A percentile compares a stretch with the other conserved stretches of the same genome.
Conservation (phyloP, 2,113 vertebrate species). For the Tyto alba region DNA sequence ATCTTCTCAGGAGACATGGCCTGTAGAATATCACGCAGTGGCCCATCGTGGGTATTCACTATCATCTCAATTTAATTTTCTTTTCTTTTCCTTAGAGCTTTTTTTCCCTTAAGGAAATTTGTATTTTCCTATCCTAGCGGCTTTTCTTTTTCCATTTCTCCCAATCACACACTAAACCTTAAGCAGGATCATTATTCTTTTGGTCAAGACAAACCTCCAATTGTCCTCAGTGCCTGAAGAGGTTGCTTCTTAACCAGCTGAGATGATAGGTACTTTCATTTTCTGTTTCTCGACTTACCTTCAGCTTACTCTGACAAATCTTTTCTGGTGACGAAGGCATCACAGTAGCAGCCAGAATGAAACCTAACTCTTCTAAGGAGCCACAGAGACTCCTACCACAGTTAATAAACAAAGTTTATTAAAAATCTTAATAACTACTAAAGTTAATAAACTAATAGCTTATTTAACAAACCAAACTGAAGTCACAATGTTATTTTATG, state of each 20-base stretch:
- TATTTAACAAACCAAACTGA: not conserved
- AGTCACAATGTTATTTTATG: not conserved
- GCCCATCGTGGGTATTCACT: not conserved
- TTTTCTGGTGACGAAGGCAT: not conserved
- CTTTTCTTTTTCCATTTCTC: not conserved
- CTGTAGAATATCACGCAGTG: not conserved
- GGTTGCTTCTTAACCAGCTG: not conserved
- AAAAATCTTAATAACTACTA: not conserved
- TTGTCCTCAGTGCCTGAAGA: not conserved
- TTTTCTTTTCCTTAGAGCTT: not conserved
- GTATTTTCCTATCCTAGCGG: not conserved
- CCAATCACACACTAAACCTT: not conserved
- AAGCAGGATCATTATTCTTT: not conserved
- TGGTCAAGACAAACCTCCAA: not conserved
- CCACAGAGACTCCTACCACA: not conserved
- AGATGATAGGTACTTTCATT: not conserved
- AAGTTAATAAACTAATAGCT: not conserved
- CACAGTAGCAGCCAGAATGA: not conserved
- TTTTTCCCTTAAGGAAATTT: not conserved
- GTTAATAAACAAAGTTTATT: not conserved
- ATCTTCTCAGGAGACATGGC: not conserved
- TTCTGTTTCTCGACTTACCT: not conserved
- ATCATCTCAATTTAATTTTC: not conserved
- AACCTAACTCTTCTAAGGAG: not conserved
- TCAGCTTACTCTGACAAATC: not conserved